Evolutionary conservation across 53 echinoderm and acorn worm genomes (phyloP), one percentile per base, ranked within the genome.

Genomic region (Patiria pectinifera): DNA sequence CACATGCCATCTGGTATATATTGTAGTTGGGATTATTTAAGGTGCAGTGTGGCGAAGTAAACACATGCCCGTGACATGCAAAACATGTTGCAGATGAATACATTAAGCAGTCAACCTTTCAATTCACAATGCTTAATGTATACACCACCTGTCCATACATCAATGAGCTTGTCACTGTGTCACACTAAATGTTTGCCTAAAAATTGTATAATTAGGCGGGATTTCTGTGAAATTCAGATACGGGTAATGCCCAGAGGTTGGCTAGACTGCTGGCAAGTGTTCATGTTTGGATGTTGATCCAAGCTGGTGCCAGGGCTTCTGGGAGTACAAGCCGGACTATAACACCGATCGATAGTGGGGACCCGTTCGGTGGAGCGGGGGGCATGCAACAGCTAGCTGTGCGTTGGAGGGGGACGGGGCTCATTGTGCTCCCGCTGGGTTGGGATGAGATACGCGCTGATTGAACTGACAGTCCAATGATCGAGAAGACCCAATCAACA

Each of bases 401-500:
- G 49, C 58, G 66, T 11, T 78, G 76, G 61, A 78, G n/a, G 43
- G 11, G 61, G 44, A 78, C 10, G 53, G 53, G 53, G 2, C 16
- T 74, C 60, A 78, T 78, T 87, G 87, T 87, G 43, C 59, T 18
- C 48, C 53, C 11, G 18, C 16, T 25, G 77, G 53, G 60, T 25
- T 46, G 53, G 59, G 19, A 19, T 13, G 78, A 77, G 43, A 61
- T 19, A 77, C 44, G 19, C 75, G 78, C 44, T 87, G 87, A 87
- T 87, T 59, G 87, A 44, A 59, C 2, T 87, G 87, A 77, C 87
- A 77, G 87, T 62, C 18, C 60, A 62, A 87, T 24, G 78, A 63
- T 62, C 43, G 45, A 87, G 87, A 87, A 78, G 87, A 77, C 78
- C 87, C 61, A 87, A 87, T 87, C 87, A 87, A 77, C 77, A 76